These are phyloP conservation scores for Cryptosula pallasiana DNA, from an alignment of 2,888 invertebrate species.

Conservation along the genomic window DNA sequence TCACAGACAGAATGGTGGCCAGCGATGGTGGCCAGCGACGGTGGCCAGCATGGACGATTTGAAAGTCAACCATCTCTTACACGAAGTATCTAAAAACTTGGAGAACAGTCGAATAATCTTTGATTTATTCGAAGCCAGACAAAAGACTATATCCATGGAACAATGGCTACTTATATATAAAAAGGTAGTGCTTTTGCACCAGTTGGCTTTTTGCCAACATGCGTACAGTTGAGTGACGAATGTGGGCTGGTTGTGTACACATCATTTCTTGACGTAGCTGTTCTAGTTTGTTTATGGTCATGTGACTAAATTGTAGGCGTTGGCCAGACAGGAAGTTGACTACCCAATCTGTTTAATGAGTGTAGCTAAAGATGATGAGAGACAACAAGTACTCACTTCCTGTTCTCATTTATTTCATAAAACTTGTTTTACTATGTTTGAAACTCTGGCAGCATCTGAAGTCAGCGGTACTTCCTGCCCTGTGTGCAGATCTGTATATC, in stretches of 20 bases:
- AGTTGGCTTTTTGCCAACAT: too few species aligned
- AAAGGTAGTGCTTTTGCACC: too few species aligned
- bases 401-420: constrained; percentile 53
- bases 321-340: constrained; percentile 41
- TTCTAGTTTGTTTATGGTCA: too few species aligned
- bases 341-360: constrained; percentile 50
- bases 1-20: too few species aligned
- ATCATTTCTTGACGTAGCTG: too few species aligned
- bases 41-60: constrained; percentile 46
- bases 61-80: constrained; percentile 43
- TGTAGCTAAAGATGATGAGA: constrained; percentile 25
- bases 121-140: constrained; percentile 40
- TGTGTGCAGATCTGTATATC: constrained; percentile 46
- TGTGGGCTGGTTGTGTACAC: too few species aligned
- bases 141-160: constrained; percentile 37
- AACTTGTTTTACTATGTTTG: constrained; percentile 48
- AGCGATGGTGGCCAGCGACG: constrained; percentile 46
- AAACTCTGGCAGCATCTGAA: constrained; percentile 43
- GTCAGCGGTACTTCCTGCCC: constrained; percentile 40
- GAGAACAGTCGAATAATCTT: constrained; percentile 45
- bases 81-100: constrained; percentile 44
- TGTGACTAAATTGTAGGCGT: constrained; percentile 38
- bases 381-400: constrained; percentile 40
- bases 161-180: constrained; percentile 46
- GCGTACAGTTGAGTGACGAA: too few species aligned